Base-by-base conservation (phyloP, 1,140 invertebrate genomes). In the Cotesia chilonis region DNA sequence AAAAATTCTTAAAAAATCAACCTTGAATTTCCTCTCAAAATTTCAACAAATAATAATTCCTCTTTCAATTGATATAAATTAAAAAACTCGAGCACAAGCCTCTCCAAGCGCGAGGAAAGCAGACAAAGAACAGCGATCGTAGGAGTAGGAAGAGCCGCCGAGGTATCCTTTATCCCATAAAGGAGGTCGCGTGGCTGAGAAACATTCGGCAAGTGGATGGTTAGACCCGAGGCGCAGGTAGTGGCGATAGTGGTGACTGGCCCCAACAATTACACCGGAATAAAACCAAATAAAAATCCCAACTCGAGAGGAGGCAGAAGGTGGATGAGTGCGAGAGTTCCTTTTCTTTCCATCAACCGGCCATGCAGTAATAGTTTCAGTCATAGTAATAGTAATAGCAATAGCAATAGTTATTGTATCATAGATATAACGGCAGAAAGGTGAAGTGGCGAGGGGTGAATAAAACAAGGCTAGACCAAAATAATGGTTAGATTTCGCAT, bases 191-290 rank as follows among this genome's bases (percentile, higher is more conserved):
- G 83, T 86, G 84, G 83, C 75, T 81, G 75, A 82, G 83, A 81
- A 83, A 83, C 84, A 85, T 86, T 85, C 82, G 77, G 77, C 75
- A 81, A 82, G 80, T 80, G 83, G 78, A 83, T 84, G 79, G 81
- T 84, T 81, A 81, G 75, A 68, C 72, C 79, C 75, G 74, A 75
- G 54, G 71, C 71, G 57, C 74, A 79, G 76, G 79, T 77, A 83
- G 80, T 84, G 79, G 81, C 80, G 83, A 84, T 86, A 85, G 83
- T 85, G 83, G 84, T 84, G 84, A 85, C 83, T 86, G 84, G 84
- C 81, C 83, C 83, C 82, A 84, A 84, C 84, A 86, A 86, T 86
- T 86, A 86, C 84, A 84, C 78, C 74, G 66, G 82, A 84, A 86
- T 84, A 84, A 84, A 84, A 86, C 80, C 80, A 82, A 86, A 84